Base-by-base conservation (phyloP, 2,797 vertebrate species). In the Lutjanus argentimaculatus region DNA sequence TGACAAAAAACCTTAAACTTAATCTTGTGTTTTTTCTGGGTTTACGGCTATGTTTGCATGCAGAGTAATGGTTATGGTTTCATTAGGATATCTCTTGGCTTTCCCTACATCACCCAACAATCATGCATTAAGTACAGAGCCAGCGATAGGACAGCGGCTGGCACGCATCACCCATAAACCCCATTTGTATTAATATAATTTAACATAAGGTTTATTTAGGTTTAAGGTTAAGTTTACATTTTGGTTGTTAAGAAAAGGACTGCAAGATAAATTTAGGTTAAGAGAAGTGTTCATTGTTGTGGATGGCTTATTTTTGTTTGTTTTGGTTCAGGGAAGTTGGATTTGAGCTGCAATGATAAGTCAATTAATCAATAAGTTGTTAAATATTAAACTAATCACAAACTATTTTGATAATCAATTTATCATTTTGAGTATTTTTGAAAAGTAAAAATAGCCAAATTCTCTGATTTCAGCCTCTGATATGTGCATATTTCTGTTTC, bases 301-400 rank as follows among this genome's bases (percentile, higher is more conserved):
- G 63, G 67, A 85, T 90, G 56, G 30, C 30, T 36, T 36, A 75
- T 78, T 89, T 86, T 19, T 49, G 80, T 75, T 64, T 61, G 42
- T 56, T 68, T 8, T 12, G 63, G 3, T 59, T 72, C 40, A 21
- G 62, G 25, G 43, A 36, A 36, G 30, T 4, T 36, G 30, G 30
- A 36, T 36, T 36, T 36, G 30, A 36, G 30, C 30, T 36, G 30
- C 30, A 36, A 36, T 36, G 25, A 25, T 25, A 25, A 67, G 30
- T 36, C 30, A 36, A 36, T 36, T 36, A 36, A 36, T 36, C 30
- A 36, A 36, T 36, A 36, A 36, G 30, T 4, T 36, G 30, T 36
- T 36, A 6, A 36, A 2, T 36, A 36, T 36, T 36, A 36, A 36
- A 36, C 4, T 36, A 36, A 36, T 36, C 30, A 6, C 30, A 4